Base-by-base conservation (phyloP, 2,888 invertebrate species). In the Latheticus oryzae region DNA sequence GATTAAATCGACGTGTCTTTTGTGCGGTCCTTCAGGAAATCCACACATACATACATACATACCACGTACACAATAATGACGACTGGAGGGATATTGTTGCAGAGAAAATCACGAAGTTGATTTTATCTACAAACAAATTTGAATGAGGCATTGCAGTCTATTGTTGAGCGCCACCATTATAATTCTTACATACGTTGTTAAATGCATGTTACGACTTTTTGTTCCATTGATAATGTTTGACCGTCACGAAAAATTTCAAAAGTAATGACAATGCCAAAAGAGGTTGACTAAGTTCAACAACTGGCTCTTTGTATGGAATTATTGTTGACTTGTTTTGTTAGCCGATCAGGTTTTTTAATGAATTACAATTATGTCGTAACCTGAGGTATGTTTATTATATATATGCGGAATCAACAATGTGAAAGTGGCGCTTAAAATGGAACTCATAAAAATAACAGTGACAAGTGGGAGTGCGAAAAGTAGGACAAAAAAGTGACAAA, bases 111-210 rank as follows among this genome's bases (percentile, higher is more conserved):
- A 62, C 62, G 62, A 62, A 45, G 38, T 40, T 35, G 62, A 62
- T 62, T 54, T 54, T 62, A 62, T 62, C 62, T 57, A 35, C 45
- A 45, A 60, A 62, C 62, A 62, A 62, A 62, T 62, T 62, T 62
- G 60, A 62, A 62, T 61, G 55, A 48, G 23, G 52, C 61, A 61
- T 60, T 60, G 57, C 60, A 55, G 30, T 43, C 56, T 53, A 62
- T 62, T 62, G 60, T 62, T 62, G 48, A 21, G 45, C 60, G 55
- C 62, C 60, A 57, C 57, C 54, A 61, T 58, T 60, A 60, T 58
- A 60, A 62, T 62, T 62, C 56, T 47, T 51, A 51, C 58, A 50
- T 56, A 56, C 48, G 51, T 54, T 45, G 54, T 57, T 60, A 60
- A 62, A 43, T 57, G 59, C 59, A 59, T 45, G 57, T 48, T 43